Evolutionary conservation across 2,888 invertebrate species (phyloP).

Genomic region (Lycophotia porphyrea): DNA sequence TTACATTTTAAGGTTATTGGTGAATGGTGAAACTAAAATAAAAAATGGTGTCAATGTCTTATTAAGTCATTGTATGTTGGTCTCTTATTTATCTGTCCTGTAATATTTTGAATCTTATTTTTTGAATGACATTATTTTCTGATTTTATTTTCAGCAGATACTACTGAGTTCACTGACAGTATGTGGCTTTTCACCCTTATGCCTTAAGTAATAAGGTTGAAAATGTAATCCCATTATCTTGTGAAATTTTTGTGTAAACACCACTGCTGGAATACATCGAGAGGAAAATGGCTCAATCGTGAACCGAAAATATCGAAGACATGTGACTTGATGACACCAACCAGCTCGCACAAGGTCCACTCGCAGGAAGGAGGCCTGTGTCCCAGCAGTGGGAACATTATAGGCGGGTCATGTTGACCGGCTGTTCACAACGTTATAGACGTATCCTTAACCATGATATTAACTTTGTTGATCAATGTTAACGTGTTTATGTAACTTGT

Average conservation of each 20-base stretch:
- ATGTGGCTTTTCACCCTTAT: no score
- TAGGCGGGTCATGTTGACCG: not conserved
- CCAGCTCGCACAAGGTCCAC: not conserved
- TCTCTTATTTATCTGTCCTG: not conserved
- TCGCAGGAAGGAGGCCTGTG: not conserved
- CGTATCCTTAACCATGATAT: constrained; percentile 10
- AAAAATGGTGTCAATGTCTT: constrained; percentile 21
- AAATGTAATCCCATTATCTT: not conserved
- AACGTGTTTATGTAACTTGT: constrained; percentile 25
- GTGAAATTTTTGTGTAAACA: not conserved
- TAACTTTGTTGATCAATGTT: constrained; percentile 10
- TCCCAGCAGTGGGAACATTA: not conserved
- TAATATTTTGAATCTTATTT: not conserved
- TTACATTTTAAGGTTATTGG: not conserved
- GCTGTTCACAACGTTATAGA: not conserved
- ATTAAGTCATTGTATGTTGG: not conserved
- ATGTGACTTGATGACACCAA: not conserved
- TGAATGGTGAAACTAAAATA: not conserved
- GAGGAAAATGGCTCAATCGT: rapidly evolving
- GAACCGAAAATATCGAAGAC: not conserved
- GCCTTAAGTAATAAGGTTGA: no score
- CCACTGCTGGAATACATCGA: not conserved
- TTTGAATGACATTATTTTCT: not conserved
- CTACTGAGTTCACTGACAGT: no score
- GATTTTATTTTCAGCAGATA: not conserved